Evolutionary conservation across 2,113 vertebrate genomes (phyloP).

Genomic region (Cryptotis parvus): DNA sequence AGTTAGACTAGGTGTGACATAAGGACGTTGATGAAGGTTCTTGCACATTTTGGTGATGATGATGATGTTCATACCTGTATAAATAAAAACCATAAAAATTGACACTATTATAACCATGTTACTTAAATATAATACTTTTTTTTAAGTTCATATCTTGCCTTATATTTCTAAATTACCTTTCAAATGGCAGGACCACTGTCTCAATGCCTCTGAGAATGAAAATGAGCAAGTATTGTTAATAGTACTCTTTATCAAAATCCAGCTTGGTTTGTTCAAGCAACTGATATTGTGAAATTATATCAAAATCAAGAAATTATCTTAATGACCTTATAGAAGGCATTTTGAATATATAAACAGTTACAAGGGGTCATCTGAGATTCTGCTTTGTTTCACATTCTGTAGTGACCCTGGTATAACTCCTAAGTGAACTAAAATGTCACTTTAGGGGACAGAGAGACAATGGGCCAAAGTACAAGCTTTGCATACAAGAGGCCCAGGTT

Average conservation of each 20-base stretch:
- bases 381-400: background rate
- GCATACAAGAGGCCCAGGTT: too few species aligned
- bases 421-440: background rate
- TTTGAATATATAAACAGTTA: background rate
- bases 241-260: background rate
- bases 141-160: background rate
- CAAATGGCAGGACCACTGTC: background rate
- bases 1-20: too few species aligned
- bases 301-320: background rate
- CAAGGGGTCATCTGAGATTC: background rate
- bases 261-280: background rate
- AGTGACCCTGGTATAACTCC: background rate
- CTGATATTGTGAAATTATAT: slow-evolving; percentile 2
- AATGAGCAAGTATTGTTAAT: background rate
- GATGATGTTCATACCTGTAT: too few species aligned
- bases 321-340: background rate
- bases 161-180: background rate
- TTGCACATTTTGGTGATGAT: too few species aligned
- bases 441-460: too few species aligned
- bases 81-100: too few species aligned
- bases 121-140: too few species aligned
- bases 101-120: too few species aligned
- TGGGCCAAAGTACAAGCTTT: too few species aligned
- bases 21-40: too few species aligned
- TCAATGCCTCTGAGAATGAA: background rate